Evolutionary conservation across 2,888 invertebrate genomes (phyloP), one percentile per base, ranked within the genome.

Genomic region (Xanthorhoe spadicearia): DNA sequence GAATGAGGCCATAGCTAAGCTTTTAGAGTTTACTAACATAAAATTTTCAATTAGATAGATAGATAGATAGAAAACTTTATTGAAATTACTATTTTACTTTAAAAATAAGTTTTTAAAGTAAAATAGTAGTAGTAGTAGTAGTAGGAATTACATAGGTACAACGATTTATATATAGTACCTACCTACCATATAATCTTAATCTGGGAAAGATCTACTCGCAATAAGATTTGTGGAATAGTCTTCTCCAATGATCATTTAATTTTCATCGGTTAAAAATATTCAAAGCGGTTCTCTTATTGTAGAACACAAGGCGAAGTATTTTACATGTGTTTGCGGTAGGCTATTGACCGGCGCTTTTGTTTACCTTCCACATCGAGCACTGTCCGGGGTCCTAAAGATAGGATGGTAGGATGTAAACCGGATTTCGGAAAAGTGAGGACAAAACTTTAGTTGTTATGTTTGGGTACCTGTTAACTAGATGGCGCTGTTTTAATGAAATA

Each of bases 331-430:
- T 89, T 89, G 88, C 83, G 88, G 89, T 85, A 79, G 84, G 85
- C 88, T 90, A 87, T 89, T 89, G 89, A 90, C 90, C 77, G 71
- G 75, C 80, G 83, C 83, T 84, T 83, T 83, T 91, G 90, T 92
- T 92, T 91, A 91, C 89, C 77, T 83, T 83, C 80, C 77, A 69
- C 64, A 56, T 83, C 49, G 67, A 68, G 61, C 58, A 80, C 80
- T 79, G 75, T 78, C 46, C 52, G 46, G 57, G 52, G 23, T 76
- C 78, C 77, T 88, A 88, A 87, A 89, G 81, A 88, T 89, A 88
- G 88, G 78, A 53, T 15, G 35, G 53, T 59, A 52, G 50, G 55
- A n/a, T 18, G 17, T 32, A n/a, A 56, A 9, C 10, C n/a, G 53
- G 51, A 35, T 18, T 48, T 32, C 8, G 13, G 6, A n/a, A 63